Evolutionary conservation across 1,140 invertebrate genomes (phyloP).

Genomic region (Apis florea): DNA sequence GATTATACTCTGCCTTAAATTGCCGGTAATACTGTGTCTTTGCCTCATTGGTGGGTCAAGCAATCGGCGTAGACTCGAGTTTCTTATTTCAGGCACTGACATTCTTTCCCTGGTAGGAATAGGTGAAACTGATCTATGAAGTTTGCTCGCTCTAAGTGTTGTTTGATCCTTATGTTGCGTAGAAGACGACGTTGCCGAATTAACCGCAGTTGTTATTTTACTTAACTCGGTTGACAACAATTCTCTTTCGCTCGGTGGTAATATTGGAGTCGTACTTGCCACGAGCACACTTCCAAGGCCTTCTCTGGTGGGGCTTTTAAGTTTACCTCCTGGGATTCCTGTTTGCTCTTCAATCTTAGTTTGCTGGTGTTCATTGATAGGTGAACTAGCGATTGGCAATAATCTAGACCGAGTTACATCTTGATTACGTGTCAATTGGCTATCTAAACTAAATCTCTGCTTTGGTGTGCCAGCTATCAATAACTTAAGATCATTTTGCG

Average conservation of each 20-base stretch:
- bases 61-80: slow-evolving; percentile 73
- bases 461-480: slow-evolving; percentile 75
- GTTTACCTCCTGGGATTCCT: slow-evolving; percentile 23
- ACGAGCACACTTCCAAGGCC: slow-evolving; percentile 71
- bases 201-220: not conserved
- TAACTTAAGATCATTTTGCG: slow-evolving; percentile 71
- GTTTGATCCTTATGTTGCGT: slow-evolving; percentile 3
- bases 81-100: slow-evolving; percentile 77
- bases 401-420: slow-evolving; percentile 67
- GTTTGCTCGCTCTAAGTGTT: slow-evolving; percentile 3
- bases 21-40: slow-evolving; percentile 75
- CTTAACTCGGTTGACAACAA: slow-evolving; percentile 51
- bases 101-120: slow-evolving; percentile 69
- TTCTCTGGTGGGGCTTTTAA: slow-evolving; percentile 62
- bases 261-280: slow-evolving; percentile 71
- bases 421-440: slow-evolving; percentile 69
- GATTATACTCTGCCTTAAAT: slow-evolving; percentile 58
- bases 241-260: slow-evolving; percentile 66
- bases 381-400: slow-evolving; percentile 75
- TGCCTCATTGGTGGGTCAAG: slow-evolving; percentile 75
- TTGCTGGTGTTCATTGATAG: slow-evolving; percentile 71
- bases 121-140: slow-evolving; percentile 21
- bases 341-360: slow-evolving; percentile 46
- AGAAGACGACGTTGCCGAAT: slow-evolving; percentile 11
- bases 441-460: slow-evolving; percentile 75